These are phyloP conservation scores for Chiloscyllium punctatum DNA, from an alignment of 2,797 vertebrate genomes.

Conservation along the genomic window DNA sequence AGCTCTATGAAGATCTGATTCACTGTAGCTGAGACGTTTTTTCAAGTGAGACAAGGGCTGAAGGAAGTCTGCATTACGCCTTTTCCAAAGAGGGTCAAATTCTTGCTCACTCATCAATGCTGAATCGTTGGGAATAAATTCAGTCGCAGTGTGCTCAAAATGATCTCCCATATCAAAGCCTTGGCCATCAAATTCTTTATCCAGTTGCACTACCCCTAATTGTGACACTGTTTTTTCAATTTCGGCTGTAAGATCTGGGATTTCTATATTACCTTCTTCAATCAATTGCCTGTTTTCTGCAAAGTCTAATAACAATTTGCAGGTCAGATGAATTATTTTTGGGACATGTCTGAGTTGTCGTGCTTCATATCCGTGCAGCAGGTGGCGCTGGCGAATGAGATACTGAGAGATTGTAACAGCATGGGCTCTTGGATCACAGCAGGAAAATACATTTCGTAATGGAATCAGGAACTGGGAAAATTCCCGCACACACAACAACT, in stretches of 20 bases:
- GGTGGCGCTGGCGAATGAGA: slow-evolving; percentile 85
- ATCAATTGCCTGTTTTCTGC: slow-evolving; percentile 74
- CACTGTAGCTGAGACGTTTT: slow-evolving; percentile 80
- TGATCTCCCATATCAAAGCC: slow-evolving; percentile 57
- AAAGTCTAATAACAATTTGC: slow-evolving; percentile 74
- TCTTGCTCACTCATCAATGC: slow-evolving; percentile 60
- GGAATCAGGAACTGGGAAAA: slow-evolving; percentile 90
- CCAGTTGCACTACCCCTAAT: slow-evolving; percentile 68
- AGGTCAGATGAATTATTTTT: slow-evolving; percentile 83
- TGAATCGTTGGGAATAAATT: slow-evolving; percentile 51
- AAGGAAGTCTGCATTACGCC: slow-evolving; percentile 55
- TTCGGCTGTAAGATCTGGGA: slow-evolving; percentile 77
- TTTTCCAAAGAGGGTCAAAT: slow-evolving; percentile 69
- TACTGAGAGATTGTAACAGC: slow-evolving; percentile 81
- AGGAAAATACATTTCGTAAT: slow-evolving; percentile 78
- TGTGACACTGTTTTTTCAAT: slow-evolving; percentile 86
- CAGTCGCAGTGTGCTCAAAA: slow-evolving; percentile 47
- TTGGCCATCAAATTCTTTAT: slow-evolving; percentile 71
- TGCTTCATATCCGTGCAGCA: slow-evolving; percentile 92
- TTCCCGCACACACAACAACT: slow-evolving; percentile 83
- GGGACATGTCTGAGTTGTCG: slow-evolving; percentile 86
- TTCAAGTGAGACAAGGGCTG: slow-evolving; percentile 57
- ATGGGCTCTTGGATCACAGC: slow-evolving; percentile 72
- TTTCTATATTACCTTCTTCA: slow-evolving; percentile 63
- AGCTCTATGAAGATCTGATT: slow-evolving; percentile 72